These are phyloP conservation scores for Hippocampus zosterae DNA, from an alignment of 2,113 vertebrate genomes.

Conservation along the genomic window DNA sequence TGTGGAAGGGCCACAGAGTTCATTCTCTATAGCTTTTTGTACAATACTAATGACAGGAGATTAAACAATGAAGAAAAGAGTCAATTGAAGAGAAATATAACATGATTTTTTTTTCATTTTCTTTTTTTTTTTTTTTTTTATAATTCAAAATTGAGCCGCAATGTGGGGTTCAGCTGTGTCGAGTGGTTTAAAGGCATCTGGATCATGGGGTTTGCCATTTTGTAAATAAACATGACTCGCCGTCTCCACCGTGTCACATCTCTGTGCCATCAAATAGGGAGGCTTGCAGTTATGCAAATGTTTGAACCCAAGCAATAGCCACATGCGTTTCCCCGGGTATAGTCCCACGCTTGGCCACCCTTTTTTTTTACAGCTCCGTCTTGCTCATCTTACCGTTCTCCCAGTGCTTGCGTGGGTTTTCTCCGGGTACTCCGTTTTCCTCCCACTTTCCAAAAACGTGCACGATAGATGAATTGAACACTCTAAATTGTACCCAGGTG, in stretches of 20 bases:
- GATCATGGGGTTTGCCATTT: constrained; percentile 74
- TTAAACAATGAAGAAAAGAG: constrained; percentile 34
- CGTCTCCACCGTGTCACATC: constrained; percentile 81
- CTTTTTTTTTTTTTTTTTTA: constrained; percentile 90
- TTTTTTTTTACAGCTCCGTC: not conserved
- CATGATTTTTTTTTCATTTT: constrained; percentile 32
- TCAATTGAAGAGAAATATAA: constrained; percentile 76
- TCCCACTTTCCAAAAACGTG: too few relatives aligned
- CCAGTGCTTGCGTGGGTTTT: too few relatives aligned
- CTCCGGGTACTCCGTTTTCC: too few relatives aligned
- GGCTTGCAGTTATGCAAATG: constrained; percentile 76
- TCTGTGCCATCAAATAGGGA: constrained; percentile 95
- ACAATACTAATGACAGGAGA: constrained; percentile 74
- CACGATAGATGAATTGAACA: too few relatives aligned
- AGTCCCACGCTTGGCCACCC: not conserved
- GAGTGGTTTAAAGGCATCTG: constrained; percentile 91
- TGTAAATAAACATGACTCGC: constrained; percentile 86
- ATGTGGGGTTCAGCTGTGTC: constrained; percentile 82
- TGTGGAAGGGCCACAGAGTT: constrained; percentile 67
- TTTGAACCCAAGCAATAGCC: constrained; percentile 74
- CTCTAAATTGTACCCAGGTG: too few relatives aligned
- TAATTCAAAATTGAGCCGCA: constrained; percentile 87
- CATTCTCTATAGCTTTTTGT: constrained; percentile 97
- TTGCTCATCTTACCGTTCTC: not conserved
- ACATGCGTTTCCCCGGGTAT: constrained; percentile 39